phyloP scores from a whole-genome alignment of 2,888 invertebrate genomes.

The Drosophila mimetica region DNA sequence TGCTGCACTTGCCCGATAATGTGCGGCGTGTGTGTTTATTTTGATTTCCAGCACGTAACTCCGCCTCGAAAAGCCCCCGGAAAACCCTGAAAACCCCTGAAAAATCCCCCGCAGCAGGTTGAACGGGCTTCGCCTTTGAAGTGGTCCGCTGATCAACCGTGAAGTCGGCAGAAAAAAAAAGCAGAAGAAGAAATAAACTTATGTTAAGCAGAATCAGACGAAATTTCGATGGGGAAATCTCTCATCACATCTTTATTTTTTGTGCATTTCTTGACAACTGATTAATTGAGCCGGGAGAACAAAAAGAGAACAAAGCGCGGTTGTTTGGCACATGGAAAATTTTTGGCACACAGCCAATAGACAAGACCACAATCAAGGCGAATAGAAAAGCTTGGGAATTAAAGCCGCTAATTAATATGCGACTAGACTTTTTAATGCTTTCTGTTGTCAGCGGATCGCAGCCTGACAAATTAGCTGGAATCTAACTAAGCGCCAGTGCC shows the following conservation, averaged over 20 bases:
- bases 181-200: constrained; percentile 2
- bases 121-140: constrained; percentile 34
- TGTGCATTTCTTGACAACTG: constrained; percentile 16
- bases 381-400: constrained; percentile 10
- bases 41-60: constrained; percentile 62
- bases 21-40: constrained; percentile 78
- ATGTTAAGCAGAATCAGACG: constrained; percentile 27
- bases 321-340: constrained; percentile 27
- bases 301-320: constrained; percentile 2
- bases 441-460: constrained; percentile 23
- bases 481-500: constrained; percentile 11
- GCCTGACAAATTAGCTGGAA: constrained; percentile 35
- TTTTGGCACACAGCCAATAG: constrained; percentile 16
- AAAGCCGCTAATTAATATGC: constrained; percentile 40
- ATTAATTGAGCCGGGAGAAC: constrained; percentile 17
- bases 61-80: constrained; percentile 13
- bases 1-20: constrained; percentile 76
- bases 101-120: constrained; percentile 22
- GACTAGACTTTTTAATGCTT: neutral
- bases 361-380: constrained; percentile 16
- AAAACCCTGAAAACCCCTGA: constrained; percentile 3
- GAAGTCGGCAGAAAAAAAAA: constrained; percentile 12
- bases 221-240: constrained; percentile 19
- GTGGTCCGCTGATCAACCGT: constrained; percentile 26
- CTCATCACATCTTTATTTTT: neutral